Evolutionary conservation across 1,140 invertebrate genomes (phyloP).

Genomic region (Drosophila insularis): DNA sequence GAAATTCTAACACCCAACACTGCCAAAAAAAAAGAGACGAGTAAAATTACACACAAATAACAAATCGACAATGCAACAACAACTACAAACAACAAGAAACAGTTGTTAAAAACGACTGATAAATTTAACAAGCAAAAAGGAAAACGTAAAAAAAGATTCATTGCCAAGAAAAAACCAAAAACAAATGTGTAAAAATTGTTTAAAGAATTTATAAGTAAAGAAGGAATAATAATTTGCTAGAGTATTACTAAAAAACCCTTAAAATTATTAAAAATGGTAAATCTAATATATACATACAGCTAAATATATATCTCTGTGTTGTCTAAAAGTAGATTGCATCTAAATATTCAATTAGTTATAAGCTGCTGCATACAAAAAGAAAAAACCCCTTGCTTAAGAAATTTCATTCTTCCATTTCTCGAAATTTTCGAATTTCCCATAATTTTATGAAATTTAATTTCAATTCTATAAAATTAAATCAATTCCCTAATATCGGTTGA

Average conservation of each 20-base stretch:
- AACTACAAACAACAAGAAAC: conserved; percentile 32
- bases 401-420: too few species aligned
- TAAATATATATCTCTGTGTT: conserved; percentile 41
- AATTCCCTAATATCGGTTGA: too few species aligned
- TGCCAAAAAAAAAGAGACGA: conserved; percentile 68
- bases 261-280: neutral
- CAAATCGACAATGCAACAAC: conserved; percentile 19
- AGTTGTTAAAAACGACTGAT: conserved; percentile 72
- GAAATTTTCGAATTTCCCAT: too few species aligned
- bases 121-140: conserved; percentile 33
- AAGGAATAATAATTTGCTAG: conserved; percentile 35
- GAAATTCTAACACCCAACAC: conserved; percentile 56
- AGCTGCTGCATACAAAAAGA: conserved; percentile 34
- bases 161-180: neutral
- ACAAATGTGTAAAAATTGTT: neutral
- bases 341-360: conserved; percentile 47
- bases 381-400: too few species aligned
- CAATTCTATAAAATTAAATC: too few species aligned
- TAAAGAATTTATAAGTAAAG: conserved; percentile 3
- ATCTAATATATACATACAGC: conserved; percentile 14
- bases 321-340: conserved; percentile 26
- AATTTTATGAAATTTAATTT: too few species aligned
- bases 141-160: neutral
- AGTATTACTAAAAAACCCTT: neutral
- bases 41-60: conserved; percentile 24